Percentiles rank a stretch among this genome's conserved stretches.
phyloP scores from a whole-genome alignment of 1,140 invertebrate genomes.

The Cephus cinctus region DNA sequence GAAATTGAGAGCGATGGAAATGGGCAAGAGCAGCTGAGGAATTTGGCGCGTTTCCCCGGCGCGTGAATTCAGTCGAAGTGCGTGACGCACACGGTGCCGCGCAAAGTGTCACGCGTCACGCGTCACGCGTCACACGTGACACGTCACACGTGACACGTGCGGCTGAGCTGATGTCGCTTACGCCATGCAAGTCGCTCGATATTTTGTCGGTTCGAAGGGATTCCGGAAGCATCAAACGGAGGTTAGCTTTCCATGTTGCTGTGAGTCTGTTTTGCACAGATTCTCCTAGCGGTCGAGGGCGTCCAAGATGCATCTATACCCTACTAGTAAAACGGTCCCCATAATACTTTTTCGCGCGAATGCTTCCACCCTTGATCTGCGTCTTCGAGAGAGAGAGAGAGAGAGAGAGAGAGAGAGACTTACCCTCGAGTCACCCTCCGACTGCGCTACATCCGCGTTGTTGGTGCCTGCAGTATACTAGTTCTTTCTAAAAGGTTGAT shows the following conservation, averaged over 20 bases:
- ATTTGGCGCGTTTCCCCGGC: too few species aligned
- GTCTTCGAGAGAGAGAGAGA: background rate
- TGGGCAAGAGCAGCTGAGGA: background rate
- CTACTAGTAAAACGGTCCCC: slow-evolving; percentile 4
- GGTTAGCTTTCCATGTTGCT: slow-evolving; percentile 41
- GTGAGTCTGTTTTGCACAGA: slow-evolving; percentile 41
- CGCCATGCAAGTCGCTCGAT: slow-evolving; percentile 37
- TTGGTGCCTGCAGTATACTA: too few species aligned
- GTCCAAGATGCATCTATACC: background rate
- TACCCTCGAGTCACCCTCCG: too few species aligned
- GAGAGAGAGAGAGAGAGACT: background rate
- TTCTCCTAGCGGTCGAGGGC: background rate
- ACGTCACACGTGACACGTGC: too few species aligned
- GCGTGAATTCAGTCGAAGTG: too few species aligned
- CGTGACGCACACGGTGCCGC: slow-evolving; percentile 12
- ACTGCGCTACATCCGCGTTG: too few species aligned
- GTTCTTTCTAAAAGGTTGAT: too few species aligned
- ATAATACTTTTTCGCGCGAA: background rate
- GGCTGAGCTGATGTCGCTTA: too few species aligned
- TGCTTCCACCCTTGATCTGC: slow-evolving; percentile 9
- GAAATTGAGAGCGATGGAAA: slow-evolving; percentile 6
- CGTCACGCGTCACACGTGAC: slow-evolving; percentile 10
- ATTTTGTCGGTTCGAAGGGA: slow-evolving; percentile 41
- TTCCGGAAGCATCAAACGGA: slow-evolving; percentile 46
- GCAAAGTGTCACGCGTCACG: slow-evolving; percentile 4